Percentiles rank a stretch among this genome's conserved stretches.
phyloP scores from a whole-genome alignment of 2,113 vertebrate genomes.

The Halcyon malimbica region DNA sequence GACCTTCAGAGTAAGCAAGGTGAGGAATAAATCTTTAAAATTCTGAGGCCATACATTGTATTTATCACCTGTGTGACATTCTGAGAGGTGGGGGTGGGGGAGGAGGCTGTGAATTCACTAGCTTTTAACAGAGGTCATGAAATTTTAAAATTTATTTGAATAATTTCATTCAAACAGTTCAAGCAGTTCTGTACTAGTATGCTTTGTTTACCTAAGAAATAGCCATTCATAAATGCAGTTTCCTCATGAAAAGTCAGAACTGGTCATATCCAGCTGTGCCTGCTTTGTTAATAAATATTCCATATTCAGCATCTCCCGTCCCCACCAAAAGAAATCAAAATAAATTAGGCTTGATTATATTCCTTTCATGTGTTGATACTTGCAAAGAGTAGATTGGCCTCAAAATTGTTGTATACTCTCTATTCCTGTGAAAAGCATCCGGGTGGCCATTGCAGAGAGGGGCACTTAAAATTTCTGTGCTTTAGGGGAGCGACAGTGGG shows the following conservation, averaged over 20 bases:
- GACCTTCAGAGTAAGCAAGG: conserved; percentile 98
- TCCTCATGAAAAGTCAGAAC: not conserved
- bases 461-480: not conserved
- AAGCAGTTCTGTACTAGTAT: not conserved
- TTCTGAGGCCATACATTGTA: not conserved
- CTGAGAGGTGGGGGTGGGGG: not conserved
- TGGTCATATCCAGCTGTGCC: not conserved
- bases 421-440: not conserved
- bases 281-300: not conserved
- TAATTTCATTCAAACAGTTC: not conserved
- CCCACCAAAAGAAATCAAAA: not conserved
- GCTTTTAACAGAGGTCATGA: not conserved
- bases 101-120: not conserved
- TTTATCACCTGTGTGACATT: not conserved
- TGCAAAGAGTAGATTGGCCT: not conserved
- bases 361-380: not conserved
- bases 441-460: not conserved
- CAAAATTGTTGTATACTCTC: not conserved
- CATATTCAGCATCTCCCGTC: not conserved
- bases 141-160: not conserved
- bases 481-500: not conserved
- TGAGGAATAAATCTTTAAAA: conserved; percentile 54
- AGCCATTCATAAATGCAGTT: not conserved
- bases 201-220: not conserved
- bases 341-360: not conserved